phyloP scores from a whole-genome alignment of 2,113 vertebrate genomes.

The Lophochroa leadbeateri region DNA sequence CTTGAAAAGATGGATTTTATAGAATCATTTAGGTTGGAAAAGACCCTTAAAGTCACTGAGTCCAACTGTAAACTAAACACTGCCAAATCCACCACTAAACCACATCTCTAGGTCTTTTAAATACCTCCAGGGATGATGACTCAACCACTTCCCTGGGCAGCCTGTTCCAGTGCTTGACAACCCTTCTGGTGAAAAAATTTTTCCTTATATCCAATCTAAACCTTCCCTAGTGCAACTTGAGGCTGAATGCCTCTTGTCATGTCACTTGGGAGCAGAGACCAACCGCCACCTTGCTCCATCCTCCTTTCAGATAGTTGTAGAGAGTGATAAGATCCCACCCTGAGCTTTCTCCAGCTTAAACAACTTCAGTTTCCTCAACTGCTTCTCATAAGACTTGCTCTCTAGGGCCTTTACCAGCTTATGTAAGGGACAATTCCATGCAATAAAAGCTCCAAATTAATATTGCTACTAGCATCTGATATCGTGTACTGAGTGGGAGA shows the following conservation, averaged over 20 bases:
- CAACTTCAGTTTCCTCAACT: not conserved
- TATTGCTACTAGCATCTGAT: not conserved
- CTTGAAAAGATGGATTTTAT: not conserved
- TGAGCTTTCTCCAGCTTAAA: not conserved
- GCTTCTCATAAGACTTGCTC: accelerated
- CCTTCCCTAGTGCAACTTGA: not conserved
- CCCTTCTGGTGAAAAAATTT: not conserved
- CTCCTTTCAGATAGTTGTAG: not conserved
- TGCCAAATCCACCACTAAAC: not conserved
- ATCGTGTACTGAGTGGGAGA: accelerated
- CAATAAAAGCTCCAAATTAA: not conserved
- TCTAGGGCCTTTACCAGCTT: not conserved
- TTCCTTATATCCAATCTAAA: not conserved
- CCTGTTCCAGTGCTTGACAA: not conserved
- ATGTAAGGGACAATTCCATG: not conserved
- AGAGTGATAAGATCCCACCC: not conserved
- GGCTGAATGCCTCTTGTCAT: not conserved
- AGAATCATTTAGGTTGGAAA: not conserved
- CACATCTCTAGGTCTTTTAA: not conserved
- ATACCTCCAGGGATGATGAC: not conserved
- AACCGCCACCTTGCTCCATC: accelerated
- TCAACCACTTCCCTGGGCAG: not conserved
- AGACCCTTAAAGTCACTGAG: not conserved
- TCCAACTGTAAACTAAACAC: not conserved
- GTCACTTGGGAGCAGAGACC: not conserved